Conservation (phyloP, 1,140 invertebrate genomes). For the Microplitis mediator region DNA sequence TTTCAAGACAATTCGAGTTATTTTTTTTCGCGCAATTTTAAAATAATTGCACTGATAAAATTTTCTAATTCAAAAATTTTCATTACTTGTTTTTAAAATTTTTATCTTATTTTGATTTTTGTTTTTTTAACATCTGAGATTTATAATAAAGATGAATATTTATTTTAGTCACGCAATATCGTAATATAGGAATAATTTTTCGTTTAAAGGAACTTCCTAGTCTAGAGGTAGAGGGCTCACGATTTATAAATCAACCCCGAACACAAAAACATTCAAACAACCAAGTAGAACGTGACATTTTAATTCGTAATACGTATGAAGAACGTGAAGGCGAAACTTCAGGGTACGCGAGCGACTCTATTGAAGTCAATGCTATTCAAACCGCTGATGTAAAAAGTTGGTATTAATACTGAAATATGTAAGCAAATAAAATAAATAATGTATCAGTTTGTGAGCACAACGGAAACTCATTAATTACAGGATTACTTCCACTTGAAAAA, state of each 20-base stretch:
- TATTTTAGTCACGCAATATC: background rate
- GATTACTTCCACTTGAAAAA: conserved; percentile 21
- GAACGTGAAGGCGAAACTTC: conserved; percentile 73
- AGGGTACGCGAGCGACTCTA: conserved; percentile 74
- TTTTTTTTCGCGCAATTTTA: background rate
- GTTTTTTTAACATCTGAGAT: background rate
- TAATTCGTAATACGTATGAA: conserved; percentile 44
- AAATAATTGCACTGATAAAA: no score
- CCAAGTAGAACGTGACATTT: conserved; percentile 28
- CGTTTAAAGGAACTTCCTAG: conserved; percentile 38
- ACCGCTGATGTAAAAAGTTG: conserved; percentile 19
- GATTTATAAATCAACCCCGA: conserved; percentile 33
- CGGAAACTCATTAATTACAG: conserved; percentile 20
- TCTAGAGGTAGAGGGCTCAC: conserved; percentile 40
- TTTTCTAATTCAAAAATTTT: background rate
- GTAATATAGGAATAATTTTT: conserved; percentile 24
- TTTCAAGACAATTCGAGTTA: no score
- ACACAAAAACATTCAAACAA: conserved; percentile 30
- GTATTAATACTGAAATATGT: conserved; percentile 13
- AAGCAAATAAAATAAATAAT: background rate
- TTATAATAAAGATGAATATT: background rate
- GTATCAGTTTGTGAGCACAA: background rate
- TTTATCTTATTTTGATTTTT: no score
- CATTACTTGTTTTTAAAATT: no score
- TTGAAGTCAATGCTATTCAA: conserved; percentile 48